Base-by-base conservation (phyloP, 1,140 invertebrate genomes). In the Mactra quadrangularis region DNA sequence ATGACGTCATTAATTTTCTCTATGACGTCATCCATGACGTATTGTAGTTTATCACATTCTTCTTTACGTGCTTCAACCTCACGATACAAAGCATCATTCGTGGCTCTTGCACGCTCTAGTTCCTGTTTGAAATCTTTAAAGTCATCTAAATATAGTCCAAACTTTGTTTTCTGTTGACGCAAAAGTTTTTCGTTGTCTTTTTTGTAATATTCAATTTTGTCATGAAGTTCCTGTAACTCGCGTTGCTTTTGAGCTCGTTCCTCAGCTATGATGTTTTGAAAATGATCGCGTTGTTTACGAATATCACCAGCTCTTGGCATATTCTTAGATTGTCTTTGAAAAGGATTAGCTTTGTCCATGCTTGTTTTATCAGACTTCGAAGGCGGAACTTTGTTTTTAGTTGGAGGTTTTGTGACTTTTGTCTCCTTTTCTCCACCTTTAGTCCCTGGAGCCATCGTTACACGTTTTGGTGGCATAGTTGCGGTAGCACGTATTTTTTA, bases 101-200 rank as follows among this genome's bases (percentile, higher is more conserved):
- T 68, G n/a, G 35, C 4, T 57, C 66, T 27, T 17, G 64, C 29
- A 3, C 27, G 31, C 1, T 81, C 64, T 3, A 81, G 55, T 15
- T 81, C 77, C 11, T 59, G 25, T 47, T 50, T 70, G 1, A 81
- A 22, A 57, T 57, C 45, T 33, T 81, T 71, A 15, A 81, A 25
- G 22, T 27, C 45, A 52, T 81, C 77, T 13, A 81, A 60, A 6
- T 45, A 45, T 3, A 71, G 11, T 59, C 77, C 77, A 60, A 59
- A 81, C 35, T 81, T 81, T 0, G 52, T 27, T 7, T 31, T 59
- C 41, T 81, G 77, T 25, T 81, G 77, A 6, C 66, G 31, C 13
- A 81, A 35, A 7, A 81, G 29, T 60, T 81, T 81, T 22, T 81
- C 77, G 41, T 81, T 81, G 7, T 81, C 77, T 50, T 38, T 81